phyloP scores from a whole-genome alignment of 2,888 invertebrate species.

The Tryphoninae sp. region DNA sequence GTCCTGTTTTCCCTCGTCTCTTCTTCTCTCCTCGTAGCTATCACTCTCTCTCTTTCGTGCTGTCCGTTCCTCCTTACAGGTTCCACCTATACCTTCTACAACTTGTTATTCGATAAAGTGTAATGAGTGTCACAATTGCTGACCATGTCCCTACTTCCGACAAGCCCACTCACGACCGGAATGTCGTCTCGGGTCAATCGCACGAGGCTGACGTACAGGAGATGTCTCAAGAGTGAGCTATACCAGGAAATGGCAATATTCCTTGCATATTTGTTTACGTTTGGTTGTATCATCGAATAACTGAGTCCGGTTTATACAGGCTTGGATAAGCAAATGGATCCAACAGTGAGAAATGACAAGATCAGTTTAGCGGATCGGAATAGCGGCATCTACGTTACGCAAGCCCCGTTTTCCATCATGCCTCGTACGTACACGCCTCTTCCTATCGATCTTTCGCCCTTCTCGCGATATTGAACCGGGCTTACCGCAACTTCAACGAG shows the following conservation, averaged over 20 bases:
- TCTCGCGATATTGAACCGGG: neutral
- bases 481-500: neutral
- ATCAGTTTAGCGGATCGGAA: conserved; percentile 5
- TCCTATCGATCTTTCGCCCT: conserved; percentile 4
- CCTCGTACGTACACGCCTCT: neutral
- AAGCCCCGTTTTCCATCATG: conserved; percentile 17
- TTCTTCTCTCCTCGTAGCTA: neutral
- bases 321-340: neutral
- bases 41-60: neutral
- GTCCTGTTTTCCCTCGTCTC: conserved; percentile 14
- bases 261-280: neutral
- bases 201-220: neutral
- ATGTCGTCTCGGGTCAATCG: neutral
- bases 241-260: neutral
- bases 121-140: neutral
- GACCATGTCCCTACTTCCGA: neutral
- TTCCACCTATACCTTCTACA: neutral
- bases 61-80: neutral
- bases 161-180: neutral
- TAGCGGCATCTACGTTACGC: neutral
- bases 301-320: neutral
- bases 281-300: neutral
- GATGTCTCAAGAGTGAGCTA: neutral
- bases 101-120: neutral
- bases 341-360: neutral